A percentile compares a stretch with the other conserved stretches of the same genome.
phyloP scores from a whole-genome alignment of 2,888 invertebrate species.

The Didymodactylos carnosus region DNA sequence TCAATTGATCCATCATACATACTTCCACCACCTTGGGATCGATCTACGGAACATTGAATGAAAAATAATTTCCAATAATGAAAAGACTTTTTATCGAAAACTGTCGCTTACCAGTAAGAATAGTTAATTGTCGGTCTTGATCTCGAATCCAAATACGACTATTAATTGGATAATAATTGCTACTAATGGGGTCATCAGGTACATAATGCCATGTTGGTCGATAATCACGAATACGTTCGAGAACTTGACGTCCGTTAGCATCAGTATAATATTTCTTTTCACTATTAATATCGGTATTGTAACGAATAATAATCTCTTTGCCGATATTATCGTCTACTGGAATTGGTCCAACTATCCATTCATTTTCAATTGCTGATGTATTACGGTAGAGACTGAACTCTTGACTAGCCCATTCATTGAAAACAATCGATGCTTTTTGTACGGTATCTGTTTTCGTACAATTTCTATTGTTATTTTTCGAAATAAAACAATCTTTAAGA shows the following conservation, averaged over 20 bases:
- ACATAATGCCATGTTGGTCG: conserved; percentile 45
- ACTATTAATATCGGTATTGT: conserved; percentile 37
- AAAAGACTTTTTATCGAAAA: too few species aligned
- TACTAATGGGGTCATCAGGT: conserved; percentile 35
- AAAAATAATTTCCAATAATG: neutral
- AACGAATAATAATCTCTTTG: conserved; percentile 61
- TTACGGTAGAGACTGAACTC: conserved; percentile 25
- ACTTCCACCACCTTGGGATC: conserved; percentile 33
- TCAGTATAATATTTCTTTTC: conserved; percentile 49
- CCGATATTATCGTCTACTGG: conserved; percentile 43
- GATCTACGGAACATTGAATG: conserved; percentile 18
- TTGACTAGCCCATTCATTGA: conserved; percentile 41
- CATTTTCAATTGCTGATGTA: conserved; percentile 36
- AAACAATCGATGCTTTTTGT: conserved; percentile 21
- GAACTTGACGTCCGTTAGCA: conserved; percentile 68
- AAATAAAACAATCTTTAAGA: neutral
- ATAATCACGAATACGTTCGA: conserved; percentile 28
- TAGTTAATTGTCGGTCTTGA: conserved; percentile 17
- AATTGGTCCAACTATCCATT: conserved; percentile 34
- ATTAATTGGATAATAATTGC: conserved; percentile 81
- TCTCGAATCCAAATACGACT: conserved; percentile 45
- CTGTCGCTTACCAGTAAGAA: conserved; percentile 19
- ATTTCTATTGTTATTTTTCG: neutral
- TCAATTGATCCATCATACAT: conserved; percentile 30
- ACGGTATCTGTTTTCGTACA: neutral